Evolutionary conservation across 2,888 invertebrate species (phyloP), one percentile per base, ranked within the genome.

Genomic region (Xylophagus ater): DNA sequence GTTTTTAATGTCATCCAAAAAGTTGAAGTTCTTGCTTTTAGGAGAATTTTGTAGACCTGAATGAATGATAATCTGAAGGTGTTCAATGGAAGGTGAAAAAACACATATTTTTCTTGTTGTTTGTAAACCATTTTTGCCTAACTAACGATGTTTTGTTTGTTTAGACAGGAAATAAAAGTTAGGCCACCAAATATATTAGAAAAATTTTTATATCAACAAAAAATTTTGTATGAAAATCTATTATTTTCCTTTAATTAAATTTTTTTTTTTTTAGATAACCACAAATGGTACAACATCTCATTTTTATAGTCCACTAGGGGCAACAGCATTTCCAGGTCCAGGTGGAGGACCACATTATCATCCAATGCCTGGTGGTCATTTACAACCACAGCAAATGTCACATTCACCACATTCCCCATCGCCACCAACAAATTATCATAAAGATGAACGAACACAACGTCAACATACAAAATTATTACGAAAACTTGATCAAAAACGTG

Each of bases 401-500:
- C 78, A 77, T 56, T 72, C 76, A 65, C 78, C 78, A 51, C 79
- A 76, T 64, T 78, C 78, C 48, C 72, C 73, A 42, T 73, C 73
- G 29, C 79, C 78, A 38, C 76, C 78, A 33, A 66, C 65, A 2
- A 59, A 56, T 55, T 78, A 72, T 62, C 80, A 78, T 56, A 81
- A 84, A 60, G 83, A 85, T 60, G 86, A 86, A 61, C 70, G 86
- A 53, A 73, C 81, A 28, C 82, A 82, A 57, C 68, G 81, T 46
- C 83, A 83, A 60, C 78, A 81, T 58, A 75, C 74, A 47, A 86
- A 85, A 64, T 68, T 85, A 52, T 75, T 79, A 59, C 76, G 78
- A 53, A 84, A 84, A 63, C 65, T 83, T 49, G 83, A 84, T 56
- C 72, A 77, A 49, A 78, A 78, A 59, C 55, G 62, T 36, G 73